These are phyloP conservation scores for Phaethornis superciliosus DNA, from an alignment of 2,113 vertebrate genomes.

Conservation along the genomic window DNA sequence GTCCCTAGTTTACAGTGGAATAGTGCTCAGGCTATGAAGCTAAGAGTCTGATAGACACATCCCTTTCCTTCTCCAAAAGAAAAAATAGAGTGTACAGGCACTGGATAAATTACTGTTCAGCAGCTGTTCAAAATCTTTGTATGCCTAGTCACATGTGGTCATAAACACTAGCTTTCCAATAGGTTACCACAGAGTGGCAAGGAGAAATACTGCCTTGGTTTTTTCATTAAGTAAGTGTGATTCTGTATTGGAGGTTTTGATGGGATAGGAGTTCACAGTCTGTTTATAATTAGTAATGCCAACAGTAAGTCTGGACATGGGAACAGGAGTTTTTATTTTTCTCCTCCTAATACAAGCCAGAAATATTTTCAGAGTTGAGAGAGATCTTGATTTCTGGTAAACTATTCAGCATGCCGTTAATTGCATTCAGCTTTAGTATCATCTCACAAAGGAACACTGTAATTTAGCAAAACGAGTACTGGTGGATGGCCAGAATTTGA, in stretches of 20 bases:
- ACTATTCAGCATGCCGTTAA: conserved; percentile 12
- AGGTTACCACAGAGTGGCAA: neutral
- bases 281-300: neutral
- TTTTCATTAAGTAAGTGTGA: neutral
- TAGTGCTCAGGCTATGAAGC: neutral
- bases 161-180: neutral
- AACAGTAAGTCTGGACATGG: neutral
- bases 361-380: conserved; percentile 24
- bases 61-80: neutral
- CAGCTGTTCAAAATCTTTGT: neutral
- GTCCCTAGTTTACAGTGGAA: fast-evolving
- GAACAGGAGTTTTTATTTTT: neutral
- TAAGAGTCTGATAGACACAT: neutral
- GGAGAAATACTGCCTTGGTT: neutral
- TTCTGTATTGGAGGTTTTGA: neutral
- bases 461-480: conserved; percentile 47
- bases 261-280: neutral
- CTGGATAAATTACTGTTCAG: neutral
- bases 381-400: conserved; percentile 18
- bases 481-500: conserved; percentile 35
- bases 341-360: neutral
- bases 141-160: fast-evolving
- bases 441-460: conserved; percentile 18
- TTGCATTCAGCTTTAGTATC: conserved; percentile 25
- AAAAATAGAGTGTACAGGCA: neutral